Base-by-base conservation (phyloP, 2,797 vertebrate genomes). In the Malacoctenus gilli region DNA sequence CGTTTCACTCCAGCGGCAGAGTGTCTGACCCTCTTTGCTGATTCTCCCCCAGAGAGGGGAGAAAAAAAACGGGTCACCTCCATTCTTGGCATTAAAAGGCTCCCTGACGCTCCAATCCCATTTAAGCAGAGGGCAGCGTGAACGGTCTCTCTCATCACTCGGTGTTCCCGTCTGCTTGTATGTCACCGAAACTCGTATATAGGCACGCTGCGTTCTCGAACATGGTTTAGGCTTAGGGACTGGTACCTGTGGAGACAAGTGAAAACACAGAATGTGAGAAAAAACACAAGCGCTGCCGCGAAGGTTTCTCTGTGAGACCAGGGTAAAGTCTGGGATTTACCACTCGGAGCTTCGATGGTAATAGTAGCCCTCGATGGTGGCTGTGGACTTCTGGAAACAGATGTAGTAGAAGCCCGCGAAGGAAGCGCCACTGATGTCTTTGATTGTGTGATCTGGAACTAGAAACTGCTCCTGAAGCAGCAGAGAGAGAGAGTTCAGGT, bases 401-500 rank as follows among this genome's bases (percentile, higher is more conserved):
- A 99, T 99, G 92, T 99, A 99, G 89, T 99, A 99, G 91, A 99
- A 99, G 63, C 97, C 97, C 14, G 97, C 97, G 60, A 99, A 99
- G 82, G 97, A 99, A 85, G 97, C 96, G 7, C 97, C 97, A 0
- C 96, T 99, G 86, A 98, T 98, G 87, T 99, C 97, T 85, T 93
- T 98, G 88, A 99, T 99, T 1, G 97, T 99, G 90, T 98, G 97
- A 86, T 99, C 97, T 7, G 96, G 97, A 60, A 99, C 96, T 25
- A 99, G 85, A 82, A 99, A 99, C 90, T 99, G 97, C 64, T 99
- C 97, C 97, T 99, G 85, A 18, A 2, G 14, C 36, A 1, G 13
- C 16, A 34, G 48, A 20, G 14, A 34, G 48, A 20, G 14, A 23
- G 1, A 61, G 14, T 0, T 0, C 15, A 54, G 12, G 46, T 71